Percentiles rank a stretch among this genome's conserved stretches.
Conservation (phyloP, 2,888 invertebrate genomes). For the Lepidochitona cinerea region DNA sequence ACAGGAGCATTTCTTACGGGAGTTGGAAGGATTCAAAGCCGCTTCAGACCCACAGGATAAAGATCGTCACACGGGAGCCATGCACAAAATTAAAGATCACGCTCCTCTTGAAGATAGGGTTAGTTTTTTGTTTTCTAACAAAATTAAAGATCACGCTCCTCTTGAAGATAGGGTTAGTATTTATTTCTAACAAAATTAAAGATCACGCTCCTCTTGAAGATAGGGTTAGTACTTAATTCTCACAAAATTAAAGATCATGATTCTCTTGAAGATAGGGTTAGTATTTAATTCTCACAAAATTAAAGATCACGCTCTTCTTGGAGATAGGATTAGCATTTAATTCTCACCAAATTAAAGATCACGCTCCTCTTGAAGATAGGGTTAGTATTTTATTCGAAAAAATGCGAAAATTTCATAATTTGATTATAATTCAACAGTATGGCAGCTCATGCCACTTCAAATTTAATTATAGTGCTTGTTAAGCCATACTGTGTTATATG, state of each 20-base stretch:
- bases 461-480: too few relatives aligned
- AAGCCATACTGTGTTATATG: too few relatives aligned
- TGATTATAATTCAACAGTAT: too few relatives aligned
- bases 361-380: not conserved
- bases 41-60: not conserved
- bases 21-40: slow-evolving; percentile 1
- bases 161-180: not conserved
- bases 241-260: slow-evolving; percentile 4
- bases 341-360: not conserved
- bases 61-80: not conserved
- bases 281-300: not conserved
- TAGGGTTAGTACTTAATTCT: not conserved
- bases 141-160: slow-evolving; percentile 1
- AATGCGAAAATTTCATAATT: not conserved
- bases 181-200: not conserved
- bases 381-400: not conserved
- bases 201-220: not conserved
- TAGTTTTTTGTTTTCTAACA: not conserved
- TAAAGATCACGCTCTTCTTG: not conserved
- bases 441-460: too few relatives aligned
- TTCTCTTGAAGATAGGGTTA: not conserved
- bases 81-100: slow-evolving; percentile 8
- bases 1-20: slow-evolving; percentile 2
- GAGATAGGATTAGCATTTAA: not conserved
- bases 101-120: not conserved